Percentiles rank a stretch among this genome's conserved stretches.
phyloP scores from a whole-genome alignment of 2,113 vertebrate species.

The Harpagus bidentatus region DNA sequence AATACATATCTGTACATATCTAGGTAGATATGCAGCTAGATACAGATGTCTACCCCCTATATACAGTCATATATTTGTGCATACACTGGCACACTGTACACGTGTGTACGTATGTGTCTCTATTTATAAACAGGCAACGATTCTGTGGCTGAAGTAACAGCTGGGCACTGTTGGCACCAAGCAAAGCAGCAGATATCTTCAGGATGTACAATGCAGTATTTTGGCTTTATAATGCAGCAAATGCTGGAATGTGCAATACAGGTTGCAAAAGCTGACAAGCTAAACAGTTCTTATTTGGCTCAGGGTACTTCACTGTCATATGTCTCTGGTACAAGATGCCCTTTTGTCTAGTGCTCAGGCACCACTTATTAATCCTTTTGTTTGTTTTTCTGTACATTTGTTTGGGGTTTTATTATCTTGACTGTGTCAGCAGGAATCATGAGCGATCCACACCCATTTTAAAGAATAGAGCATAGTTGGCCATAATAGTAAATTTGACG shows the following conservation, averaged over 20 bases:
- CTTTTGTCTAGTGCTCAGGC: not conserved
- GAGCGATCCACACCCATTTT: not conserved
- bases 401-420: not conserved
- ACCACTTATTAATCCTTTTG: not conserved
- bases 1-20: not conserved
- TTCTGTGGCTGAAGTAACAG: not conserved
- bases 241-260: slow-evolving; percentile 22
- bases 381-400: not conserved
- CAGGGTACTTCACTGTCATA: slow-evolving; percentile 48
- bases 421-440: not conserved
- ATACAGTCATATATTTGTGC: rapidly evolving
- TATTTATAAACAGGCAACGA: not conserved
- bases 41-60: not conserved
- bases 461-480: not conserved
- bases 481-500: not conserved
- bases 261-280: slow-evolving; percentile 33
- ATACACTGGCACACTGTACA: not conserved
- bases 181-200: not conserved
- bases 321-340: not conserved
- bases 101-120: rapidly evolving
- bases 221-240: not conserved
- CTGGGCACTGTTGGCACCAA: not conserved
- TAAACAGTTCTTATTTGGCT: slow-evolving; percentile 15
- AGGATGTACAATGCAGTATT: not conserved
- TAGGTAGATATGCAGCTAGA: not conserved